Evolutionary conservation across 2,888 invertebrate species (phyloP).

Genomic region (Oithona nana): DNA sequence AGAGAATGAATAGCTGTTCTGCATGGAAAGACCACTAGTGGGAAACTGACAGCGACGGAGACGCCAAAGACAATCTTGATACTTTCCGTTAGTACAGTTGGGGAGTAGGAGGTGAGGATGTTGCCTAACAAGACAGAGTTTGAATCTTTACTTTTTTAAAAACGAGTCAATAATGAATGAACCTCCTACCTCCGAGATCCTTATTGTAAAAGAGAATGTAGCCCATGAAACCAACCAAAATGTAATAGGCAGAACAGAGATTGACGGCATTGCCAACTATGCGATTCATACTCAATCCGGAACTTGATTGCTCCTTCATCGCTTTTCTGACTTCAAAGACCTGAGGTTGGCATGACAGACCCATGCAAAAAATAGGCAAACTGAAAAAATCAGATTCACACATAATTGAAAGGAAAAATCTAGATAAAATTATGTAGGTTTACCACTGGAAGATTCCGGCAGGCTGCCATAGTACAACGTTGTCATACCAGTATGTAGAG

Average conservation of each 20-base stretch:
- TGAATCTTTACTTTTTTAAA: not conserved
- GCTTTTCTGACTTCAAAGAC: conserved; percentile 76
- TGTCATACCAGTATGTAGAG: conserved; percentile 42
- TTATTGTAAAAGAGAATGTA: conserved; percentile 69
- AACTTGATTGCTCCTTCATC: conserved; percentile 63
- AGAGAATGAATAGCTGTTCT: conserved; percentile 80
- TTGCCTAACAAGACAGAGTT: conserved; percentile 43
- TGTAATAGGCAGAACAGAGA: conserved; percentile 73
- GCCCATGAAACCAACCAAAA: conserved; percentile 78
- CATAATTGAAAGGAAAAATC: too few species aligned
- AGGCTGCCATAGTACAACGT: conserved; percentile 55
- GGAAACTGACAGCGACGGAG: conserved; percentile 88
- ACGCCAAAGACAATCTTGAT: conserved; percentile 87
- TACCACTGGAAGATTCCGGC: conserved; percentile 72
- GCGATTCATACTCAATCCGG: conserved; percentile 66
- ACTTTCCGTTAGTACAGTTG: conserved; percentile 52
- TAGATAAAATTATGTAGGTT: too few species aligned
- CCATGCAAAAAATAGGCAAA: conserved; percentile 89
- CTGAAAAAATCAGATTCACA: too few species aligned
- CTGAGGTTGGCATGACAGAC: conserved; percentile 87
- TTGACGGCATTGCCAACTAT: conserved; percentile 74
- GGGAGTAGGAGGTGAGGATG: conserved; percentile 64
- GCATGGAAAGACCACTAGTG: conserved; percentile 88
- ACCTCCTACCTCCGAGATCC: conserved; percentile 43
- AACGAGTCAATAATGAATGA: not conserved